These are phyloP conservation scores for Monomorium pharaonis DNA, from an alignment of 1,140 invertebrate genomes.

Conservation along the genomic window DNA sequence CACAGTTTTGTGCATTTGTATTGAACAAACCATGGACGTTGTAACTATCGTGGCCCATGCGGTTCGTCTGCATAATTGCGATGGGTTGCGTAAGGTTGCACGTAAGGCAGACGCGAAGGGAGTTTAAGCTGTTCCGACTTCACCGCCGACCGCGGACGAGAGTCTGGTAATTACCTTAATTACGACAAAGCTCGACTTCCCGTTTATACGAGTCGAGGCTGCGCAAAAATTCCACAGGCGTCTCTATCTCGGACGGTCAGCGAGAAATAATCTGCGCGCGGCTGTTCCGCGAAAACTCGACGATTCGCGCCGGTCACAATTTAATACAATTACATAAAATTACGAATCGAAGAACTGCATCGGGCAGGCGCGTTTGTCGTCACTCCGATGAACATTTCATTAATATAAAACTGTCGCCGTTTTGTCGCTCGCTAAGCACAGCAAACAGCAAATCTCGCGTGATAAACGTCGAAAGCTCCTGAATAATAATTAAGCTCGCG, in stretches of 20 bases:
- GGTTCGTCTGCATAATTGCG: slow-evolving; percentile 78
- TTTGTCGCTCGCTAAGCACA: neutral
- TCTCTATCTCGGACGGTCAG: neutral
- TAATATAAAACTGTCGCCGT: slow-evolving; percentile 20
- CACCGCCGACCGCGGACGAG: slow-evolving; percentile 47
- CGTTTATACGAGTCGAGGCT: slow-evolving; percentile 58
- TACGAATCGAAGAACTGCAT: neutral
- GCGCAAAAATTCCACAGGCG: slow-evolving; percentile 26
- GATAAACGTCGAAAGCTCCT: slow-evolving; percentile 17
- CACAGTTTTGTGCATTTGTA: slow-evolving; percentile 49
- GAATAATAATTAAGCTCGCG: slow-evolving; percentile 36
- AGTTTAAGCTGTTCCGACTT: slow-evolving; percentile 66
- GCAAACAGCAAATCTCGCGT: slow-evolving; percentile 1
- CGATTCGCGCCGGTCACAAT: neutral
- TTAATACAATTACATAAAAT: slow-evolving; percentile 36
- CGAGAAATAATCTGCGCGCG: slow-evolving; percentile 32
- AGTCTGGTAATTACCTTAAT: slow-evolving; percentile 81
- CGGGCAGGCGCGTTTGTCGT: neutral
- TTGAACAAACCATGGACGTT: slow-evolving; percentile 76
- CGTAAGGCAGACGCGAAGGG: slow-evolving; percentile 64
- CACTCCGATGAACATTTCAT: neutral
- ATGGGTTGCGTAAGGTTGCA: slow-evolving; percentile 71
- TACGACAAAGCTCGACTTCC: slow-evolving; percentile 75
- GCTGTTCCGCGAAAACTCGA: slow-evolving; percentile 4
- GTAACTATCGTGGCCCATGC: slow-evolving; percentile 76